A percentile compares a stretch with the other conserved stretches of the same genome.
Evolutionary conservation across 2,113 vertebrate species (phyloP).

Genomic region (Lophura nycthemera): DNA sequence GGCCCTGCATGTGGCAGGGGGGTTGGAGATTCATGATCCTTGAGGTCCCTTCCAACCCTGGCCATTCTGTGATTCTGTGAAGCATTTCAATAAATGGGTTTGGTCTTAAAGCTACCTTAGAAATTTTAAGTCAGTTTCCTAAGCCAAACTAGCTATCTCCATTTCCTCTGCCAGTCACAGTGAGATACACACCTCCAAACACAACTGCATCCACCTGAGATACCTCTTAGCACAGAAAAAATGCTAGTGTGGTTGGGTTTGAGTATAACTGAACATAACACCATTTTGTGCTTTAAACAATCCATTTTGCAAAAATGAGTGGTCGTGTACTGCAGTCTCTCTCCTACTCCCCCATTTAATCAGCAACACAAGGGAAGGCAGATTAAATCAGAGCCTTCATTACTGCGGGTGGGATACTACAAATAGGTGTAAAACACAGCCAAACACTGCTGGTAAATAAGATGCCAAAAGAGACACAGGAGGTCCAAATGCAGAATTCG

Average conservation of each 20-base stretch:
- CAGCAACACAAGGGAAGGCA: background rate
- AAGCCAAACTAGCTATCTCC: background rate
- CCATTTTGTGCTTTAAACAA: background rate
- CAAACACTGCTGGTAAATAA: background rate
- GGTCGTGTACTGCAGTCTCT: background rate
- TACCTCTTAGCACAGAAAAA: background rate
- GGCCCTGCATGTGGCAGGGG: no score
- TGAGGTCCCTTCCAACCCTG: no score
- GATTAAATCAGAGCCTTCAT: background rate
- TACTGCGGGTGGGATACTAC: background rate
- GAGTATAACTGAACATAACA: background rate
- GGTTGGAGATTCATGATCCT: no score
- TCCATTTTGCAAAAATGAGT: background rate
- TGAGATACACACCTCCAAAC: background rate
- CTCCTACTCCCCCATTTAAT: background rate
- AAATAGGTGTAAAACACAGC: background rate
- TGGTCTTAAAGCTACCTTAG: background rate
- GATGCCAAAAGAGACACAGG: background rate
- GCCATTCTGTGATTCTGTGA: background rate
- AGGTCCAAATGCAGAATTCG: background rate
- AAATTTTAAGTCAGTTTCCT: background rate
- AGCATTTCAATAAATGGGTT: background rate
- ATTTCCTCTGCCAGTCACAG: accelerated
- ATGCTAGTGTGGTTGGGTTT: background rate
- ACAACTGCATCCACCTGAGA: background rate